Evolutionary conservation across 2,113 vertebrate species (phyloP).

Genomic region (Emydura subglobosa): DNA sequence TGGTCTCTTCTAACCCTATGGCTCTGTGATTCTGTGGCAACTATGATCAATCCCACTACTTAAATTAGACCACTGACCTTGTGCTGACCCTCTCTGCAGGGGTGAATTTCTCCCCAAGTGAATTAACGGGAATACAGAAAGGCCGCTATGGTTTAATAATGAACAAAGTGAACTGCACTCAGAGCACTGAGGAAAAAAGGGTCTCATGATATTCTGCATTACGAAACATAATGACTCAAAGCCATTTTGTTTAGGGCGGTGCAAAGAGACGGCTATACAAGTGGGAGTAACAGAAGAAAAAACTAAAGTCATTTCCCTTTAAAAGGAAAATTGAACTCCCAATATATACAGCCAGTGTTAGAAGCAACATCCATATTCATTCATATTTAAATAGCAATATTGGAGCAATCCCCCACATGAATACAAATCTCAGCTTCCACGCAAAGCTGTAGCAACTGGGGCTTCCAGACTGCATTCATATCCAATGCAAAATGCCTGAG

Average conservation of each 20-base stretch:
- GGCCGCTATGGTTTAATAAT: background rate
- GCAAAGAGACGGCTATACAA: background rate
- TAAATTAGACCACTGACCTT: background rate
- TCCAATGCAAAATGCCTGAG: too few species aligned
- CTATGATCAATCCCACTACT: background rate
- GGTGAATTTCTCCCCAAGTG: background rate
- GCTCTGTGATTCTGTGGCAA: background rate
- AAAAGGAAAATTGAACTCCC: background rate
- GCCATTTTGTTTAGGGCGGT: background rate
- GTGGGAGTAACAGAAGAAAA: background rate
- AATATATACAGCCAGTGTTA: background rate
- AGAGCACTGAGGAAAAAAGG: background rate
- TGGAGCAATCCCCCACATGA: background rate
- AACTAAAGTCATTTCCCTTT: background rate
- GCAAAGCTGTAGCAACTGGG: background rate
- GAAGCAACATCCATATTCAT: background rate
- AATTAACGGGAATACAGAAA: background rate
- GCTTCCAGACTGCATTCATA: background rate
- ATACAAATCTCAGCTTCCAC: background rate
- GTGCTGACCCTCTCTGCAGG: background rate
- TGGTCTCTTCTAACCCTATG: background rate
- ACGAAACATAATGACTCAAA: rapidly evolving
- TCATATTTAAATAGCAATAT: background rate
- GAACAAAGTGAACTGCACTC: rapidly evolving
- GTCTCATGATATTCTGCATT: background rate